Evolutionary conservation across 1,140 invertebrate species (phyloP).

Genomic region (Diorhabda elongata): DNA sequence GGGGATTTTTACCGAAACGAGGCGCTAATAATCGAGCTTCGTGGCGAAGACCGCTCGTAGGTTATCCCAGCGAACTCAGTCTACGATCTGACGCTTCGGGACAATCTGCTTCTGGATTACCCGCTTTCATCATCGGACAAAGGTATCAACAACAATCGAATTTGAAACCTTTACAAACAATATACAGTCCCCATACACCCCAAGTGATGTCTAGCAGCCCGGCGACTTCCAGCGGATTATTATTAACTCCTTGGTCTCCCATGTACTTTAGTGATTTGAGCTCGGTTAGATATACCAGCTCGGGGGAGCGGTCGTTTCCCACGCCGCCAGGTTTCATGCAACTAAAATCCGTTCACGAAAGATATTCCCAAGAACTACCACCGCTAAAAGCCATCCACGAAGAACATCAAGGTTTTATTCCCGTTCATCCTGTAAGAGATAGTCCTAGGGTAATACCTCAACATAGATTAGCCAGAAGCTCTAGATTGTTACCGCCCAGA

Average conservation of each 20-base stretch:
- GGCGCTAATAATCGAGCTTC: constrained; percentile 55
- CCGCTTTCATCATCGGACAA: constrained; percentile 46
- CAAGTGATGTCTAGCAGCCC: constrained; percentile 66
- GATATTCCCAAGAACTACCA: constrained; percentile 70
- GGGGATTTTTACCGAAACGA: constrained; percentile 66
- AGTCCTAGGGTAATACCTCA: constrained; percentile 45
- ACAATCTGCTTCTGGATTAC: constrained; percentile 51
- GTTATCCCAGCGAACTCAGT: constrained; percentile 63
- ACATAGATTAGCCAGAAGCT: constrained; percentile 49
- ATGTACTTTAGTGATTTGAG: constrained; percentile 79
- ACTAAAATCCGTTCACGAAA: constrained; percentile 59
- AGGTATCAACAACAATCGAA: constrained; percentile 34
- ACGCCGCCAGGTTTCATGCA: constrained; percentile 62
- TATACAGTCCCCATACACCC: constrained; percentile 53
- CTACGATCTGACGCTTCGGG: constrained; percentile 63
- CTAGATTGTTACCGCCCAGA: constrained; percentile 55
- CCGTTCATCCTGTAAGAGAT: constrained; percentile 54
- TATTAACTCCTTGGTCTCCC: constrained; percentile 57
- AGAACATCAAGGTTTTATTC: constrained; percentile 59
- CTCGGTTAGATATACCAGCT: constrained; percentile 76
- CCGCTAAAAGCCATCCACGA: constrained; percentile 70
- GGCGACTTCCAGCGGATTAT: constrained; percentile 53
- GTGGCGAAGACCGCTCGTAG: constrained; percentile 63
- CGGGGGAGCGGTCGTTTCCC: constrained; percentile 72
- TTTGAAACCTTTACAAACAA: constrained; percentile 48